Evolutionary conservation across 2,797 vertebrate species (phyloP).

Genomic region (Bradypodion ventrale): DNA sequence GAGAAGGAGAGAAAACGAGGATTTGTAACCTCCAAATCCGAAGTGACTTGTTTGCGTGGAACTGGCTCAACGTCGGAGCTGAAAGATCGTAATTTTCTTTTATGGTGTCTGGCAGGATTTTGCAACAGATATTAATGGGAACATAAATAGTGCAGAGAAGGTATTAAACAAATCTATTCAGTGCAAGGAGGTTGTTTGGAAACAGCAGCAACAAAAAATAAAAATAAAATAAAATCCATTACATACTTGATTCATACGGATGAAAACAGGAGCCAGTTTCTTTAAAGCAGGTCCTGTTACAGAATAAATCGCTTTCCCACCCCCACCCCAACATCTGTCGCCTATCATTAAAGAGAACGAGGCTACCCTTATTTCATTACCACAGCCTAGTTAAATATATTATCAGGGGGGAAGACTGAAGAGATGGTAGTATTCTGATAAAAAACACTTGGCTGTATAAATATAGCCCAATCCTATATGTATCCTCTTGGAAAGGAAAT

Average conservation of each 20-base stretch:
- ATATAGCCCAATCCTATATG: background rate
- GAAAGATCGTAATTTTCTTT: constrained; percentile 78
- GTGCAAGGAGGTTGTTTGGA: constrained; percentile 72
- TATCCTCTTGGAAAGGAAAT: background rate
- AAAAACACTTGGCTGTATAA: background rate
- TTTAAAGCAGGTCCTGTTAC: constrained; percentile 64
- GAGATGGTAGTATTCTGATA: too few species aligned
- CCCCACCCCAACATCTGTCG: background rate
- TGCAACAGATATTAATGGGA: constrained; percentile 78
- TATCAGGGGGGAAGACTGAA: background rate
- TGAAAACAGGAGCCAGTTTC: constrained; percentile 60
- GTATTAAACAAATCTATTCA: constrained; percentile 76
- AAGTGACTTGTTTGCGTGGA: constrained; percentile 40
- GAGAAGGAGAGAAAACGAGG: too few species aligned
- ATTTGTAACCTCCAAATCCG: background rate
- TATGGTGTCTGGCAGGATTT: constrained; percentile 76
- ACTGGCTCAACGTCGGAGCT: constrained; percentile 62
- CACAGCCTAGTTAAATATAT: background rate
- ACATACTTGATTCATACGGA: constrained; percentile 70
- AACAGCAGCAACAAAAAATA: constrained; percentile 26
- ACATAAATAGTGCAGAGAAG: constrained; percentile 75
- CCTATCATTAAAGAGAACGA: background rate
- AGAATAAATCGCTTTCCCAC: background rate
- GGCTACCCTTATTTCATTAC: background rate
- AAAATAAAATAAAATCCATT: constrained; percentile 44